Evolutionary conservation across 2,797 vertebrate genomes (phyloP).

Genomic region (Echeneis naucrates): DNA sequence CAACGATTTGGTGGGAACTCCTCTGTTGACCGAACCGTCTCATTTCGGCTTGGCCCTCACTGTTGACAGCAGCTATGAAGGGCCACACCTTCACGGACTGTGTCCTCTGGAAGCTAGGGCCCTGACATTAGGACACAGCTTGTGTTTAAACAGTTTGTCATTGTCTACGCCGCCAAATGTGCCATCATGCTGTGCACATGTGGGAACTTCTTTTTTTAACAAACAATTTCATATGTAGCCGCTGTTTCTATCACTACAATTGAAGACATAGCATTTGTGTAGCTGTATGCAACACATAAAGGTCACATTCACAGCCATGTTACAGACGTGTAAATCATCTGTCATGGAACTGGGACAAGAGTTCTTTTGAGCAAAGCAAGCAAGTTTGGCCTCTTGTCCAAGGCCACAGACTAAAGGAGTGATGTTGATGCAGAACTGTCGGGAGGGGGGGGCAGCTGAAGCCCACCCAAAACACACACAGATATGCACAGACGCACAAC

Average conservation of each 20-base stretch:
- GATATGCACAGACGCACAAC: slow-evolving; percentile 26
- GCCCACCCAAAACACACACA: slow-evolving; percentile 65
- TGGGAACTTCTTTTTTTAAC: not conserved
- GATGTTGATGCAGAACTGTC: slow-evolving; percentile 54
- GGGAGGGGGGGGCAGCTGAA: slow-evolving; percentile 21
- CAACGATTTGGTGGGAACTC: no score
- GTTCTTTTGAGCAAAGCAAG: slow-evolving; percentile 58
- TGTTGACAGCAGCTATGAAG: no score
- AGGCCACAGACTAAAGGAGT: slow-evolving; percentile 46
- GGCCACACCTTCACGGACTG: no score
- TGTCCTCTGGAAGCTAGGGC: no score
- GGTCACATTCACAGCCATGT: slow-evolving; percentile 44
- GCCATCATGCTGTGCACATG: slow-evolving; percentile 24
- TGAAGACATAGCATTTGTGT: not conserved
- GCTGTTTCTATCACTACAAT: not conserved
- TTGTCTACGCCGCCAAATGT: not conserved
- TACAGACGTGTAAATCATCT: slow-evolving; percentile 53
- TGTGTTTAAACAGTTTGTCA: no score
- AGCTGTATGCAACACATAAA: slow-evolving; percentile 17
- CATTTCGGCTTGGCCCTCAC: no score
- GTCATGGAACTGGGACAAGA: slow-evolving; percentile 46
- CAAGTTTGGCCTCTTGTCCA: slow-evolving; percentile 35
- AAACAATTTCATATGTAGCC: not conserved
- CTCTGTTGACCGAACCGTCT: no score
- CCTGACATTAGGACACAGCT: no score